Percentiles rank a stretch among this genome's conserved stretches.
phyloP scores from a whole-genome alignment of 2,797 vertebrate species.

The Erethizon dorsatum region DNA sequence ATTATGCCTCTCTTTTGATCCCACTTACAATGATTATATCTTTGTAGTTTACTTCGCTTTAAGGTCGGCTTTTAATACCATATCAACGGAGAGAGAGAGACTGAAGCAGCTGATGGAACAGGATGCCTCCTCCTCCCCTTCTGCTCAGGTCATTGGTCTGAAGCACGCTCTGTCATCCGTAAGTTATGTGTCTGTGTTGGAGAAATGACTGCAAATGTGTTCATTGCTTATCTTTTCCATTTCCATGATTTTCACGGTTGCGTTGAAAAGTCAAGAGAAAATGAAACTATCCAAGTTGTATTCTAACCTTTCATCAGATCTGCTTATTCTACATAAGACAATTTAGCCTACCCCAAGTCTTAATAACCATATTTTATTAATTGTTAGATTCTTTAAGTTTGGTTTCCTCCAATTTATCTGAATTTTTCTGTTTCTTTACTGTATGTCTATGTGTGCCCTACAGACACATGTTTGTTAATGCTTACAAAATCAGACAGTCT shows the following conservation, averaged over 20 bases:
- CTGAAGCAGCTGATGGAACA: constrained; percentile 95
- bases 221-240: neutral
- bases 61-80: constrained; percentile 94
- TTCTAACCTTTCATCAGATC: constrained; percentile 36
- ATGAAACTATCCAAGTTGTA: constrained; percentile 50
- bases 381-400: constrained; percentile 15
- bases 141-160: constrained; percentile 94
- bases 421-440: constrained; percentile 28
- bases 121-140: constrained; percentile 91
- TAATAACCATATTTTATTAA: neutral
- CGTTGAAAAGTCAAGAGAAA: constrained; percentile 61
- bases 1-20: constrained; percentile 53
- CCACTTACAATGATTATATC: constrained; percentile 82
- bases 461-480: constrained; percentile 3
- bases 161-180: constrained; percentile 95
- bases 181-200: constrained; percentile 84
- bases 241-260: neutral
- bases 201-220: neutral
- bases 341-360: neutral
- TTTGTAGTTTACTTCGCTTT: constrained; percentile 95
- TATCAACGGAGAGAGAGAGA: constrained; percentile 94
- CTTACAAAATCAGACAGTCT: neutral
- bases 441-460: neutral
- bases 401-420: constrained; percentile 53
- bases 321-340: constrained; percentile 16